These are phyloP conservation scores for Halichoeres trimaculatus DNA, from an alignment of 2,113 vertebrate genomes.

Conservation along the genomic window DNA sequence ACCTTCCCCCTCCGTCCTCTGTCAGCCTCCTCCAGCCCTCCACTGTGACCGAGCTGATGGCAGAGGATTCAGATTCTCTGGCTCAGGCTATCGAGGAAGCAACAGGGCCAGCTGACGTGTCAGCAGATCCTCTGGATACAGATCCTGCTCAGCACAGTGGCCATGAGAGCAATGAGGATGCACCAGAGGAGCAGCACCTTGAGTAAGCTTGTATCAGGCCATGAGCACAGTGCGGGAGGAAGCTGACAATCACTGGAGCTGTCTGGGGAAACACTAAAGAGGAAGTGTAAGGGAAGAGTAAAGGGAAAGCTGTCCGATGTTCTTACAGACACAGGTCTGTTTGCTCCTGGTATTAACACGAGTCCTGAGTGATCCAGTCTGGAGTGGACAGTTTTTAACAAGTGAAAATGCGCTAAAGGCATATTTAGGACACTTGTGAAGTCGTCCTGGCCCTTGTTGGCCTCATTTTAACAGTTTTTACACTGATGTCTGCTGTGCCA, in stretches of 20 bases:
- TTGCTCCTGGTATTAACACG: neutral
- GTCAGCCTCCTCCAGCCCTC: constrained; percentile 40
- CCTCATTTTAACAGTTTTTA: no score
- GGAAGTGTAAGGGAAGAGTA: neutral
- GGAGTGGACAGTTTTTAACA: neutral
- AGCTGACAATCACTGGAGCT: constrained; percentile 60
- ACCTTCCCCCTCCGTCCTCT: constrained; percentile 17
- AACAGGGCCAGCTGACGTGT: constrained; percentile 18
- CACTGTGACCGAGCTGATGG: neutral
- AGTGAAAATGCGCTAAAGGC: no score
- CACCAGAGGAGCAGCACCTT: constrained; percentile 5
- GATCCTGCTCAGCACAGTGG: constrained; percentile 31
- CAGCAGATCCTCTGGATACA: constrained; percentile 22
- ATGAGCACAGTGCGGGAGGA: neutral
- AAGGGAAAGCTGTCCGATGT: neutral
- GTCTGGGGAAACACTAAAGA: constrained; percentile 34
- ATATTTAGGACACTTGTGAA: neutral
- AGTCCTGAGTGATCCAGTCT: neutral
- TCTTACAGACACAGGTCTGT: neutral
- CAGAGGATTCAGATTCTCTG: neutral
- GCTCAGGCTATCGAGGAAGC: neutral
- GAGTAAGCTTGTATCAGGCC: constrained; percentile 49
- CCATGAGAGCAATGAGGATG: constrained; percentile 31
- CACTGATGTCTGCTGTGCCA: no score
- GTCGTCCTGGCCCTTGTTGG: no score